A percentile compares a stretch with the other conserved stretches of the same genome.
phyloP scores from a whole-genome alignment of 2,888 invertebrate species.

The Eurois occulta region DNA sequence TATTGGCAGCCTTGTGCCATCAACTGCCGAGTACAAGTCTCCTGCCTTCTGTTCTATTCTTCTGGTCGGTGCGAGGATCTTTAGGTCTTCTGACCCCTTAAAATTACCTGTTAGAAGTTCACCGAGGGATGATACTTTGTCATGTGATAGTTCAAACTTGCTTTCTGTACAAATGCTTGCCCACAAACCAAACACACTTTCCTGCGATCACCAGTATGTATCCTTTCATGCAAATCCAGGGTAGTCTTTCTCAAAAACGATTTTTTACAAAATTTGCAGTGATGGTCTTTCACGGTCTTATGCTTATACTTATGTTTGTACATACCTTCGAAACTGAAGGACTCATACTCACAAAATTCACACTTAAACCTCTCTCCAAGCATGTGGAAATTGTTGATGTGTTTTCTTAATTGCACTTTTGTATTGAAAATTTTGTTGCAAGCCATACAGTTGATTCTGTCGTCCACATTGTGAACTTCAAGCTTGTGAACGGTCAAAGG shows the following conservation, averaged over 20 bases:
- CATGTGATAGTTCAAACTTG: conserved; percentile 87
- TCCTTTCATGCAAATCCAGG: conserved; percentile 80
- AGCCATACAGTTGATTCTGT: conserved; percentile 82
- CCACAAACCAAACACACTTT: conserved; percentile 83
- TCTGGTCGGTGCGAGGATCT: background rate
- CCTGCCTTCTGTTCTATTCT: background rate
- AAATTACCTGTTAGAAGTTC: conserved; percentile 70
- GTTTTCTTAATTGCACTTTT: conserved; percentile 76
- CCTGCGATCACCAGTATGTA: conserved; percentile 84
- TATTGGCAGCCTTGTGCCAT: background rate
- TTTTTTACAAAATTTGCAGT: conserved; percentile 86
- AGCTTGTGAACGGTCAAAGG: conserved; percentile 79
- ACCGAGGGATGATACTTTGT: conserved; percentile 85
- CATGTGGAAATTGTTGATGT: conserved; percentile 84
- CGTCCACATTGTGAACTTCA: conserved; percentile 79
- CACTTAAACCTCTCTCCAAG: conserved; percentile 81
- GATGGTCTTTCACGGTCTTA: conserved; percentile 83
- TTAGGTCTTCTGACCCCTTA: background rate
- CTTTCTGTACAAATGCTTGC: conserved; percentile 86
- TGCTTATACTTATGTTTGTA: conserved; percentile 86
- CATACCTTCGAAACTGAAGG: conserved; percentile 79
- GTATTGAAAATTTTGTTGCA: conserved; percentile 82
- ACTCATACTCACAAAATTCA: conserved; percentile 82
- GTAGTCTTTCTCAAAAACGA: conserved; percentile 83
- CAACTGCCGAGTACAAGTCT: background rate